Evolutionary conservation across 2,797 vertebrate species (phyloP).

Genomic region (Melanotaenia boesemani): DNA sequence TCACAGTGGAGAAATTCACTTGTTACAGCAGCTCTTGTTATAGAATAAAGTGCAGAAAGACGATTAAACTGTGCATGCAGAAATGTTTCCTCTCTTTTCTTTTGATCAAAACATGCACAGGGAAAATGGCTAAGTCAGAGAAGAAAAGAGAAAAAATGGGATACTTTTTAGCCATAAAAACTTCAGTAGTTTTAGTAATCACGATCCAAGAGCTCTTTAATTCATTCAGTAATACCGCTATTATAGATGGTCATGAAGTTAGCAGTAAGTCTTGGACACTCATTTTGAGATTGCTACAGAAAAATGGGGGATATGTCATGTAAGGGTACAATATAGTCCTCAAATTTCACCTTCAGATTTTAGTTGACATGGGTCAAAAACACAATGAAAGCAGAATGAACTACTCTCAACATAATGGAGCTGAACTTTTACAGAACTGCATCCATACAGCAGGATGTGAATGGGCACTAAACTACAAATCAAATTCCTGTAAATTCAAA

Average conservation of each 20-base stretch:
- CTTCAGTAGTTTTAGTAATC: not conserved
- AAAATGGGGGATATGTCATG: not conserved
- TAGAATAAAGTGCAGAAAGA: too few species aligned
- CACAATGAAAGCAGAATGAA: not conserved
- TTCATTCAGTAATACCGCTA: not conserved
- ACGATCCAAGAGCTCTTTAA: not conserved
- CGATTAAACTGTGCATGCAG: too few species aligned
- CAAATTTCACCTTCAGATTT: not conserved
- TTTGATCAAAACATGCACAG: not conserved
- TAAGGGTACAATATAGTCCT: not conserved
- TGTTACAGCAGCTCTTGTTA: too few species aligned
- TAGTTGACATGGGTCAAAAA: not conserved
- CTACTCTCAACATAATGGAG: not conserved
- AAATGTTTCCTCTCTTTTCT: not conserved
- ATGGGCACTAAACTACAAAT: slow-evolving; percentile 8
- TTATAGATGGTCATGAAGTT: not conserved
- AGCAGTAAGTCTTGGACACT: not conserved
- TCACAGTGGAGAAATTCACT: too few species aligned
- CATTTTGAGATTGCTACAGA: not conserved
- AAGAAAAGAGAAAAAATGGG: not conserved
- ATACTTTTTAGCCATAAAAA: not conserved
- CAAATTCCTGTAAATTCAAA: slow-evolving; percentile 36
- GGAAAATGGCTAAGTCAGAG: not conserved
- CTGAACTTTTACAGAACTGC: slow-evolving; percentile 12
- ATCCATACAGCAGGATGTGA: slow-evolving; percentile 10